Evolutionary conservation across 2,888 invertebrate genomes (phyloP).

Genomic region (Morpho helenor): DNA sequence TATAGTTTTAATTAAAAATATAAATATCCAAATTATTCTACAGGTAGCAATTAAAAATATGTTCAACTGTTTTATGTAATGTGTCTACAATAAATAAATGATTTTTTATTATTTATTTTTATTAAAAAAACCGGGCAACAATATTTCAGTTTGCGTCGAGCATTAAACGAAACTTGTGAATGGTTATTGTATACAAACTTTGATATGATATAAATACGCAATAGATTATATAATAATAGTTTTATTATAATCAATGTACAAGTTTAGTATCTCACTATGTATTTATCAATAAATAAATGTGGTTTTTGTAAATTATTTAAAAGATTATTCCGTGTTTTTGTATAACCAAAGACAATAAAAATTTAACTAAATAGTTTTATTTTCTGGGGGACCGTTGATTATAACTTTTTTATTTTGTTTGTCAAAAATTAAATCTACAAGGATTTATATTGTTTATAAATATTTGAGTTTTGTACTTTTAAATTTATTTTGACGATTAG

Average conservation of each 20-base stretch:
- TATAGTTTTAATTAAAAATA: no score
- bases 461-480: no score
- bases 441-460: no score
- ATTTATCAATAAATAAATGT: slow-evolving; percentile 70
- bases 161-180: slow-evolving; percentile 8
- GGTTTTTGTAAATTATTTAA: slow-evolving; percentile 79
- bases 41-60: no score
- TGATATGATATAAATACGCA: slow-evolving; percentile 14
- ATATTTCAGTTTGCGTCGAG: slow-evolving; percentile 1
- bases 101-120: no score
- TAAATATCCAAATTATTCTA: no score
- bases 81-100: no score
- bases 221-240: slow-evolving; percentile 19
- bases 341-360: slow-evolving; percentile 80
- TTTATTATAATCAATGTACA: slow-evolving; percentile 72
- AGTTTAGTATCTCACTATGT: slow-evolving; percentile 64
- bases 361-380: slow-evolving; percentile 67
- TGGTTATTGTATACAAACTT: slow-evolving; percentile 7
- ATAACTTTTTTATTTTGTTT: not conserved
- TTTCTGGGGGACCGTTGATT: slow-evolving; percentile 26
- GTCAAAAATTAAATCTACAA: no score
- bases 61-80: no score
- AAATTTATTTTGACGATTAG: no score
- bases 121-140: not conserved
- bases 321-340: slow-evolving; percentile 78